A percentile compares a stretch with the other conserved stretches of the same genome.
phyloP scores from a whole-genome alignment of 1,140 invertebrate genomes.

The Bacillus rossius region DNA sequence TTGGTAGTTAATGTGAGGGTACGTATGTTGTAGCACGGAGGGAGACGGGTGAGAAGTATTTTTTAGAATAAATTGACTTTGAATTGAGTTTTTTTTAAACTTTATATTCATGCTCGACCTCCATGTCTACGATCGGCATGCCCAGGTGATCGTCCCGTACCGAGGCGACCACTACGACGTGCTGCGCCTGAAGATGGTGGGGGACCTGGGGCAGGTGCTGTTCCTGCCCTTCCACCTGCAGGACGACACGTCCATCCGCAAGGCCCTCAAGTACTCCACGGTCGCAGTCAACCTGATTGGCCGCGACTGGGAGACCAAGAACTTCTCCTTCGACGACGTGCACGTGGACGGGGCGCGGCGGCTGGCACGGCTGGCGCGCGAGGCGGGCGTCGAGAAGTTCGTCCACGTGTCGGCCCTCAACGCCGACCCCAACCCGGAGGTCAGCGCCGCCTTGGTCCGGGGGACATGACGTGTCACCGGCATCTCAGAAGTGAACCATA shows the following conservation, averaged over 20 bases:
- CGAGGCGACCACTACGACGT: slow-evolving; percentile 79
- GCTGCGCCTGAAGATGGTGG: slow-evolving; percentile 70
- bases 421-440: slow-evolving; percentile 55
- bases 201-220: slow-evolving; percentile 94
- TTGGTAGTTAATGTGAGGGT: too few species aligned
- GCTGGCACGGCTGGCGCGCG: slow-evolving; percentile 67
- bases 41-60: too few species aligned
- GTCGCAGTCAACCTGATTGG: slow-evolving; percentile 96
- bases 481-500: too few species aligned
- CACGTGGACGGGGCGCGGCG: slow-evolving; percentile 66
- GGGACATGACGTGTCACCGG: too few species aligned
- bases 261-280: slow-evolving; percentile 91
- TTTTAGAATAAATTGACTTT: too few species aligned
- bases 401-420: slow-evolving; percentile 82
- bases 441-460: too few species aligned
- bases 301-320: slow-evolving; percentile 85
- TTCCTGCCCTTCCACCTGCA: slow-evolving; percentile 80
- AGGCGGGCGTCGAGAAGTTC: slow-evolving; percentile 75
- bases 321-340: slow-evolving; percentile 78
- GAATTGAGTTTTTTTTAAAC: too few species aligned
- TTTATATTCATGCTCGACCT: too few species aligned
- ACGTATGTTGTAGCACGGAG: too few species aligned
- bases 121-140: too few species aligned
- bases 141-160: slow-evolving; percentile 91
- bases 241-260: slow-evolving; percentile 85